A percentile compares a stretch with the other conserved stretches of the same genome.
Evolutionary conservation across 2,797 vertebrate species (phyloP).

Genomic region (Phaenicophaeus curvirostris): DNA sequence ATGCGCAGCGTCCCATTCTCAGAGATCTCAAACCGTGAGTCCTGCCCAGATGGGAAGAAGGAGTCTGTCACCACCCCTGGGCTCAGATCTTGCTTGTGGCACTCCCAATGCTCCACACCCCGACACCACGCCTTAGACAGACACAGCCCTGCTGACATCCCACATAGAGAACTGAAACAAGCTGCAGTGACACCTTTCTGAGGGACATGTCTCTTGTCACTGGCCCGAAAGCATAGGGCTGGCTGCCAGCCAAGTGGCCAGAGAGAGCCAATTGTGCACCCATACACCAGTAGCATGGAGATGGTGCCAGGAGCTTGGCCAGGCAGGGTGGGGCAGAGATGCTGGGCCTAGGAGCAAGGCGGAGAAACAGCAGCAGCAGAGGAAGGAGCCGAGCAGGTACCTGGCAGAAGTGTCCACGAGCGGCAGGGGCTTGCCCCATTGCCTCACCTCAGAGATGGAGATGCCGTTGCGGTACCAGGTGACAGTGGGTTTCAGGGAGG

Average conservation of each 20-base stretch:
- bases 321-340: not conserved
- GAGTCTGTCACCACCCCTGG: not conserved
- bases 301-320: not conserved
- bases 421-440: not conserved
- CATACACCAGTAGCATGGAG: not conserved
- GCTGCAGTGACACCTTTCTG: not conserved
- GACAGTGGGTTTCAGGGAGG: constrained; percentile 86
- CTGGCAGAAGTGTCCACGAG: not conserved
- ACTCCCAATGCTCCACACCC: not conserved
- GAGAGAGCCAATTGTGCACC: not conserved
- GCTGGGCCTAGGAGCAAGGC: not conserved
- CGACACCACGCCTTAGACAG: not conserved
- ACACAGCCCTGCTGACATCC: not conserved
- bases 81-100: not conserved
- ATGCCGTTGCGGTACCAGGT: constrained; percentile 87
- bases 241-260: not conserved
- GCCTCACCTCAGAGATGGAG: constrained; percentile 86
- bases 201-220: not conserved
- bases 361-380: not conserved
- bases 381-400: not conserved
- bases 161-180: not conserved
- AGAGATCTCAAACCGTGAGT: constrained; percentile 88
- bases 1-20: constrained; percentile 91
- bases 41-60: constrained; percentile 44
- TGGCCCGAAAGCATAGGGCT: not conserved